These are phyloP conservation scores for Bufo bufo DNA, from an alignment of 2,113 vertebrate species.

Conservation along the genomic window DNA sequence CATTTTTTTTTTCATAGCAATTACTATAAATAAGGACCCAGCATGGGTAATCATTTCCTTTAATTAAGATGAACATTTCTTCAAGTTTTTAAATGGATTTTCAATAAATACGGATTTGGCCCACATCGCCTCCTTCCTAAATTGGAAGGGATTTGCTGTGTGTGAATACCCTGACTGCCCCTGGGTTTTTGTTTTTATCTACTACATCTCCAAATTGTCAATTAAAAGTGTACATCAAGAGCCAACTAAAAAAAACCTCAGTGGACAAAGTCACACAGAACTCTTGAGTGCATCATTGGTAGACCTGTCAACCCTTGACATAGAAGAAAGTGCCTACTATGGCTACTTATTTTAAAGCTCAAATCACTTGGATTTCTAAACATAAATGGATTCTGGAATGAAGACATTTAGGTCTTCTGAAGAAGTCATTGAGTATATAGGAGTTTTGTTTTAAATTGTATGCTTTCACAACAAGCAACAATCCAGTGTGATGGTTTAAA, in stretches of 20 bases:
- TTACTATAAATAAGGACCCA: too few species aligned
- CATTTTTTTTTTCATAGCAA: too few species aligned
- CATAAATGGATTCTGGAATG: background rate
- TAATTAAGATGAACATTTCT: too few species aligned
- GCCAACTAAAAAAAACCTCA: background rate
- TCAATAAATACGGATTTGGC: too few species aligned
- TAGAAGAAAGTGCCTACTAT: constrained; percentile 66
- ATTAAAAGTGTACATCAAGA: too few species aligned
- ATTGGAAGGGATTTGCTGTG: too few species aligned
- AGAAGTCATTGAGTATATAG: background rate
- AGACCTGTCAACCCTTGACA: constrained; percentile 74
- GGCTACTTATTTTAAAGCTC: constrained; percentile 58
- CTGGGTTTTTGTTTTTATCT: too few species aligned
- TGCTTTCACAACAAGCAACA: background rate
- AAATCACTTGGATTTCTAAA: background rate
- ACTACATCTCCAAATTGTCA: too few species aligned
- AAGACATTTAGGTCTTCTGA: background rate
- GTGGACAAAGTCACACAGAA: background rate
- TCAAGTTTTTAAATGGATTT: too few species aligned
- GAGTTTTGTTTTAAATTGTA: background rate
- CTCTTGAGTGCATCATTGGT: constrained; percentile 65
- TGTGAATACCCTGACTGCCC: too few species aligned
- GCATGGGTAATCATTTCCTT: too few species aligned
- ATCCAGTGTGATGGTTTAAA: background rate
- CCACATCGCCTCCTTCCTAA: too few species aligned